Conservation (phyloP, 2,797 vertebrate genomes). For the Amphiprion clarkii region DNA sequence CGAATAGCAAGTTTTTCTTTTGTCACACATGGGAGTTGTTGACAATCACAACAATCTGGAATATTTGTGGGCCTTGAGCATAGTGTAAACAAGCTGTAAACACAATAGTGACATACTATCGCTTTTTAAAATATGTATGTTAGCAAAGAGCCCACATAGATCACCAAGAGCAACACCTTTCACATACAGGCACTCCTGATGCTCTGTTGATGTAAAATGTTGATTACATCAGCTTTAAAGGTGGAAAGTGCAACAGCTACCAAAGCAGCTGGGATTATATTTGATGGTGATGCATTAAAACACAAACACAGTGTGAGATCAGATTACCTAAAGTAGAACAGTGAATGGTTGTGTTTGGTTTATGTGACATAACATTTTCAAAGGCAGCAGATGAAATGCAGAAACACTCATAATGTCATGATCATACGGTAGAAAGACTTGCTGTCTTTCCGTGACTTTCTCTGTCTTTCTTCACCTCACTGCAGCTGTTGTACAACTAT, state of each 20-base stretch:
- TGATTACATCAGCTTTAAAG: not conserved
- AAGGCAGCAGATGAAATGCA: not conserved
- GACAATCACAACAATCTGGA: not conserved
- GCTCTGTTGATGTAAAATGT: not conserved
- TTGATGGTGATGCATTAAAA: conserved; percentile 7
- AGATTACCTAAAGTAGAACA: not conserved
- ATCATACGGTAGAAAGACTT: not conserved
- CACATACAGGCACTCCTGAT: not conserved
- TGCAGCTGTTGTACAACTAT: not conserved
- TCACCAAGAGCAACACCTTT: not conserved
- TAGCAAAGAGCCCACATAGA: not conserved
- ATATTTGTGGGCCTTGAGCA: not conserved
- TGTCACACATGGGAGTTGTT: not conserved
- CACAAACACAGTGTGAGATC: conserved; percentile 1
- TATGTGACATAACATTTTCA: not conserved
- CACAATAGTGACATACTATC: not conserved
- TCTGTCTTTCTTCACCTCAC: not conserved
- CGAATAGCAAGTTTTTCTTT: not conserved
- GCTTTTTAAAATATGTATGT: not conserved
- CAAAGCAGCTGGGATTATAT: not conserved
- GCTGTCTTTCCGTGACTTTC: not conserved
- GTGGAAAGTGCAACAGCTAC: not conserved
- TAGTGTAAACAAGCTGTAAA: not conserved
- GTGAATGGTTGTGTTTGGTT: conserved; percentile 6
- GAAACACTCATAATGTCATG: not conserved